Base-by-base conservation (phyloP, 2,888 invertebrate genomes). In the Morpho achilles region DNA sequence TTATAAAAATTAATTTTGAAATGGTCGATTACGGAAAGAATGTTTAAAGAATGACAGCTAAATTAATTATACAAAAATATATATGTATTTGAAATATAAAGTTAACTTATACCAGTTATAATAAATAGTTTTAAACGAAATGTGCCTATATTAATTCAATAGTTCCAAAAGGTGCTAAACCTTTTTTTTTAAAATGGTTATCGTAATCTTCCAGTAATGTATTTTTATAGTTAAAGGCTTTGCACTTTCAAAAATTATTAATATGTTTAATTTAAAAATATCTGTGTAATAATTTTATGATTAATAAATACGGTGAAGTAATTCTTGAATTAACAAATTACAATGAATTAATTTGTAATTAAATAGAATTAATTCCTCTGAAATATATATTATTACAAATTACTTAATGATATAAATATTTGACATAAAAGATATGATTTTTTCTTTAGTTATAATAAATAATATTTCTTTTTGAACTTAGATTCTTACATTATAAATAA, bases 131-230 rank as follows among this genome's bases (percentile, higher is more conserved):
- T 62, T 67, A 74, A 68, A 72, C 71, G 16, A 75, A 68, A 79
- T 73, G 85, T 87, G 87, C 84, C 85, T 85, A 77, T 85, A 77
- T 76, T 72, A 58, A 61, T 65, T 63, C 63, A 64, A 60, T 66
- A 64, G 63, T 67, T 67, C 63, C 60, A 65, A 48, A 52, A 74
- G 87, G 85, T 87, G 87, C 85, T 84, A 67, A 67, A 60, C 65
- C 63, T 72, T 69, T 68, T 62, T 68, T 68, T 48, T 8, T n/a
- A n/a, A 44, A 39, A 71, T 69, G 71, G 67, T 67, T 59, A 64
- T 61, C 50, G 49, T 72, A 77, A 70, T 73, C 76, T 80, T 80
- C 77, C 80, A 82, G 76, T 76, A 69, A 73, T 73, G 69, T 75
- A 60, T 54, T 62, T 59, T 50, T 77, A 69, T 66, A 65, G 56